Evolutionary conservation across 53 echinoderm and acorn worm species (phyloP), one percentile per base, ranked within the genome.

Genomic region (Apostichopus leukothele): DNA sequence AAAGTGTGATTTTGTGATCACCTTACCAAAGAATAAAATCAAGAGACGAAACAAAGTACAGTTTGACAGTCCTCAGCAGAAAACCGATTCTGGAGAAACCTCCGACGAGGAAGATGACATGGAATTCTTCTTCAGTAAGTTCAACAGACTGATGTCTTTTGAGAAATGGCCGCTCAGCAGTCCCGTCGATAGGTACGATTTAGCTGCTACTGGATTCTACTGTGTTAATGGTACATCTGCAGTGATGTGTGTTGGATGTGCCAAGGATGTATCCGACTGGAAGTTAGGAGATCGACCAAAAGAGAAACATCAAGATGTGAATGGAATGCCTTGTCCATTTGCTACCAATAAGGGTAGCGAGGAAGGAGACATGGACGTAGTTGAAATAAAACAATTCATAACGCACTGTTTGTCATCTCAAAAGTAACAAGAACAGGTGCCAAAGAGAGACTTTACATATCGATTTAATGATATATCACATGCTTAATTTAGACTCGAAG

Each of bases 181-280:
- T 54, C 55, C 55, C 7, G 81, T 81, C 11, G 81, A 81, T 51
- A 7, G 60, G 23, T 81, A 81, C 9, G 81, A 81, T 23, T 18
- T 81, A 1, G 81, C 81, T 9, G 53, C 60, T 0, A 6, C 54
- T 19, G 81, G 81, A 19, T 81, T 81, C 23, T 81, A 81, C 7
- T 25, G 81, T 11, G 23, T 18, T 53, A 5, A 54, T 59, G 8
- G 19, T 54, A 57, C 81, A 54, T 14, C 39, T 5, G 4, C 20
- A 50, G 81, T 81, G 13, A 5, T 22, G 5, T 81, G 81, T 23
- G 54, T 55, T 54, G 81, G 55, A 0, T 81, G 81, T 59, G 7
- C 4, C 9, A 1, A 54, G 12, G 25, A 53, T 0, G 59, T 81
- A 9, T 22, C 54, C 19, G 55, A 59, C 0, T 81, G 81, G 81